Evolutionary conservation across 2,113 vertebrate genomes (phyloP).

Genomic region (Gymnarchus niloticus): DNA sequence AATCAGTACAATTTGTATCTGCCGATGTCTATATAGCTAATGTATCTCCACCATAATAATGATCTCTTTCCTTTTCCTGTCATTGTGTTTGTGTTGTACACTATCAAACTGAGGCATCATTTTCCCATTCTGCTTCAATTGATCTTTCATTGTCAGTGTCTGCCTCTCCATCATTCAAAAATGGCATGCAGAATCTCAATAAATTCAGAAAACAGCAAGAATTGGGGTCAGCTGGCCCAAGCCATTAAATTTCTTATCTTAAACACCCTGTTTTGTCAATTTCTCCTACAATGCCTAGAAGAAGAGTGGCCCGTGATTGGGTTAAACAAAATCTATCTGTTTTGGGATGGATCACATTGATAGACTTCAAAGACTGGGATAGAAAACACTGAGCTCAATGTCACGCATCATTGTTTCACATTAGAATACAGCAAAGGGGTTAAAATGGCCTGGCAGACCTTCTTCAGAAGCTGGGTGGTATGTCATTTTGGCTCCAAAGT

Average conservation of each 20-base stretch:
- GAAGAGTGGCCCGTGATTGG: constrained; percentile 25
- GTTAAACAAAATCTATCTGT: constrained; percentile 28
- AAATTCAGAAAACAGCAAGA: constrained; percentile 33
- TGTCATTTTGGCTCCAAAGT: not conserved
- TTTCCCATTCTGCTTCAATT: not conserved
- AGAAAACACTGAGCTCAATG: not conserved
- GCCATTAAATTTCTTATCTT: constrained; percentile 35
- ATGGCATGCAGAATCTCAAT: constrained; percentile 7
- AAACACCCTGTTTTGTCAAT: not conserved
- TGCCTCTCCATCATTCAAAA: not conserved
- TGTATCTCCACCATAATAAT: not conserved
- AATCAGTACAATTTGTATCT: not conserved
- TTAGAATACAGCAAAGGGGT: not conserved
- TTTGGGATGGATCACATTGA: constrained; percentile 21
- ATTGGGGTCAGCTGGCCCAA: constrained; percentile 39
- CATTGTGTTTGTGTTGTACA: not conserved
- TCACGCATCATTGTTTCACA: not conserved
- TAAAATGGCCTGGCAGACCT: not conserved
- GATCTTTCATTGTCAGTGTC: not conserved
- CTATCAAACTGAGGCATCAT: not conserved
- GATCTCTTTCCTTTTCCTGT: not conserved
- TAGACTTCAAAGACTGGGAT: constrained; percentile 16
- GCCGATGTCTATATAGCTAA: not conserved
- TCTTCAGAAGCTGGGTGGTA: not conserved
- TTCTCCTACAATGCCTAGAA: constrained; percentile 32